Evolutionary conservation across 2,888 invertebrate species (phyloP).

Genomic region (Himalopsyche anomala): DNA sequence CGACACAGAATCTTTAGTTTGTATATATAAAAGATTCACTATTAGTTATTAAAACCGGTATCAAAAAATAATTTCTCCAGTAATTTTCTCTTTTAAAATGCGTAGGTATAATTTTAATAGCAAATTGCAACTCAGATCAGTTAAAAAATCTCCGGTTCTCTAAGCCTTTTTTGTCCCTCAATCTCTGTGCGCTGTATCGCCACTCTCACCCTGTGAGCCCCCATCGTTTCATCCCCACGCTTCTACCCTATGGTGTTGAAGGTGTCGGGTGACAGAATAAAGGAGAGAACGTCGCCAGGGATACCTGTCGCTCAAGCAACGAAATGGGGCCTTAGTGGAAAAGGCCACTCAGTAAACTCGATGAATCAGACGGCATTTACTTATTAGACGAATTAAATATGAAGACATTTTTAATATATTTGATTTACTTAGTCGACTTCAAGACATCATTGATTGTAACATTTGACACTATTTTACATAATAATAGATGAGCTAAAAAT

Average conservation of each 20-base stretch:
- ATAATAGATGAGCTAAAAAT: too few relatives aligned
- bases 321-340: background rate
- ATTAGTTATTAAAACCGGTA: too few relatives aligned
- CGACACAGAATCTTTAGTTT: too few relatives aligned
- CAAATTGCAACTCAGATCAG: background rate
- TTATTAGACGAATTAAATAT: background rate
- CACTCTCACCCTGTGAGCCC: background rate
- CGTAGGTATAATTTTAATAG: background rate
- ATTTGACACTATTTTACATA: too few relatives aligned
- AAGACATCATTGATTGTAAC: too few relatives aligned
- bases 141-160: background rate
- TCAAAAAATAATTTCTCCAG: too few relatives aligned
- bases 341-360: background rate
- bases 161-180: background rate
- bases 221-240: background rate
- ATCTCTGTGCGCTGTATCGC: background rate
- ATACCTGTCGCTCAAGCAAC: conserved; percentile 43
- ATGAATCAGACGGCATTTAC: background rate
- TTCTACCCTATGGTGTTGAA: background rate
- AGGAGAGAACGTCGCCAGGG: conserved; percentile 38
- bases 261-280: background rate
- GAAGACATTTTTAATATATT: too few relatives aligned
- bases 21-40: too few relatives aligned
- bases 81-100: background rate
- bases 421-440: too few relatives aligned